Percentiles rank a stretch among this genome's conserved stretches.
These are phyloP conservation scores for Clarias magur DNA, from an alignment of 2,113 vertebrate species.

Conservation along the genomic window DNA sequence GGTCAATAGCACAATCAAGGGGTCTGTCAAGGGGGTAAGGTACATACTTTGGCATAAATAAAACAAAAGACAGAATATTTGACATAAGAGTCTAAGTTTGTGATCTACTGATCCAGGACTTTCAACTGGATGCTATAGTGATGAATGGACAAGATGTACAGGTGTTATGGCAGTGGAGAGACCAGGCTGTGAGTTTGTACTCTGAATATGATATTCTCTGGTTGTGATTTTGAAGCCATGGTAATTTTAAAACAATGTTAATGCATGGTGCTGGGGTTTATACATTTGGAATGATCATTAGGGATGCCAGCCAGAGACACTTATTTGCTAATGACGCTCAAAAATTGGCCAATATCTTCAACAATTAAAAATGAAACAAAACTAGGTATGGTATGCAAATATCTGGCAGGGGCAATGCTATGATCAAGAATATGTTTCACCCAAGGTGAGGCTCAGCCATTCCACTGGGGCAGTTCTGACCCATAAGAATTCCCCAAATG, in stretches of 20 bases:
- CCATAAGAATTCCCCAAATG: too few species aligned
- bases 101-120: neutral
- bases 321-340: neutral
- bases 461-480: too few species aligned
- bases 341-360: neutral
- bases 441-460: too few species aligned
- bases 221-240: neutral
- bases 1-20: neutral
- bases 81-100: neutral
- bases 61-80: neutral
- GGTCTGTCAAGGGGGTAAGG: neutral
- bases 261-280: neutral
- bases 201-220: neutral
- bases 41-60: neutral
- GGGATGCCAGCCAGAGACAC: neutral
- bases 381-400: neutral
- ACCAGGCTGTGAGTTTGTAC: neutral
- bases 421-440: too few species aligned
- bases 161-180: neutral
- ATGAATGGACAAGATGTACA: neutral
- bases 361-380: neutral
- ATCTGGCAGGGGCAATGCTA: too few species aligned
- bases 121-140: neutral
- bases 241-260: neutral
- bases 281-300: neutral